Evolutionary conservation across 2,113 vertebrate genomes (phyloP).

Genomic region (Pardalotus punctatus): DNA sequence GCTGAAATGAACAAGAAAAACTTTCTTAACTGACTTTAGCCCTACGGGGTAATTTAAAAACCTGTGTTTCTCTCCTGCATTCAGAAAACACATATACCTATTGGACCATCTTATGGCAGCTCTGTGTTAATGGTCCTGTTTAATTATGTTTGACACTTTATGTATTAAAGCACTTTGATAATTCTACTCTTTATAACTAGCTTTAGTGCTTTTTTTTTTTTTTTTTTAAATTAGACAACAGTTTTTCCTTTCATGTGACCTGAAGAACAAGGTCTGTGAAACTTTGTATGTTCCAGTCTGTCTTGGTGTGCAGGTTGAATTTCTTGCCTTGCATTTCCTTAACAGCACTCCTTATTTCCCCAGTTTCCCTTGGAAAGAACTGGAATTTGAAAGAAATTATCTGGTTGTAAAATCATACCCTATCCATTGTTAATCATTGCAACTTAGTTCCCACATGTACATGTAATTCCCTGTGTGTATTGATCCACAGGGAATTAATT

Average conservation of each 20-base stretch:
- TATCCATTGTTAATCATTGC: not conserved
- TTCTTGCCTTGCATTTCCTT: not conserved
- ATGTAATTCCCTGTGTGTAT: not conserved
- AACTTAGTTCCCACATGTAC: not conserved
- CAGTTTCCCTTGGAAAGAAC: not conserved
- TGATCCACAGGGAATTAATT: not conserved
- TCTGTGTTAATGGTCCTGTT: constrained; percentile 10
- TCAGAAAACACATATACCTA: not conserved
- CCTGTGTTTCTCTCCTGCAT: not conserved
- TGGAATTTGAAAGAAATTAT: not conserved
- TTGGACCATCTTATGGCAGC: not conserved
- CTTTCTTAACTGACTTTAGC: not conserved
- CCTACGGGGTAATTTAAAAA: not conserved
- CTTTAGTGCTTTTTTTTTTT: not conserved
- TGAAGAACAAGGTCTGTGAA: constrained; percentile 14
- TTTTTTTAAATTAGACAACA: not conserved
- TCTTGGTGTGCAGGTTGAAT: not conserved
- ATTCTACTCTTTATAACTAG: constrained; percentile 26
- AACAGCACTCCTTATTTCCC: not conserved
- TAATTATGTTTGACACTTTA: constrained; percentile 60
- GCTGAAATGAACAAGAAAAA: not conserved
- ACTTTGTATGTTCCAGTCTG: not conserved
- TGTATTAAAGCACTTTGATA: constrained; percentile 61
- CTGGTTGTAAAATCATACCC: not conserved
- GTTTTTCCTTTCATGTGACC: not conserved